Percentiles rank a stretch among this genome's conserved stretches.
Conservation (phyloP, 1,140 invertebrate species). For the Aricia agestis region DNA sequence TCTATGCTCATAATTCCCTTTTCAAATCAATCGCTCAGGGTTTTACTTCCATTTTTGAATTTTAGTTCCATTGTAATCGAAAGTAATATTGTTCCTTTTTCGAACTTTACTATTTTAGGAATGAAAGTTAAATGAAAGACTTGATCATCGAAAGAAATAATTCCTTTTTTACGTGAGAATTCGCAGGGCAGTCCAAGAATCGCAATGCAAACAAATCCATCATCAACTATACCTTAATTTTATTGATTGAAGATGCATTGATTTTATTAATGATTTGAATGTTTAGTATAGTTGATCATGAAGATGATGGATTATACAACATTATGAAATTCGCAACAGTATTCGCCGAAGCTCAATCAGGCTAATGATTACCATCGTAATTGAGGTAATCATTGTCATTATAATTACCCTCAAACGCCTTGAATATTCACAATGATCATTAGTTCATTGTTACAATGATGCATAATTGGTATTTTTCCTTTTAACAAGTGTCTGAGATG, state of each 20-base stretch:
- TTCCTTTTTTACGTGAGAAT: not conserved
- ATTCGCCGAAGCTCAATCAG: slow-evolving; percentile 46
- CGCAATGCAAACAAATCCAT: not conserved
- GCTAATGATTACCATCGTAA: slow-evolving; percentile 12
- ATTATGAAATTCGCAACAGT: slow-evolving; percentile 40
- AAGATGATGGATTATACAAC: slow-evolving; percentile 1
- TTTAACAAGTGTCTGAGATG: slow-evolving; percentile 18
- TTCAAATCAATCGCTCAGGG: too few relatives aligned
- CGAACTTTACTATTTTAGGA: too few relatives aligned
- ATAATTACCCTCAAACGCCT: slow-evolving; percentile 27
- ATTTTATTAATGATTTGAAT: not conserved
- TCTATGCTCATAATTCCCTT: not conserved
- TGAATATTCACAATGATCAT: slow-evolving; percentile 66
- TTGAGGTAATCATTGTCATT: slow-evolving; percentile 42
- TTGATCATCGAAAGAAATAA: too few relatives aligned
- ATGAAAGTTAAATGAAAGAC: too few relatives aligned
- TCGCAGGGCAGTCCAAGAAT: not conserved
- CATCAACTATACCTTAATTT: not conserved
- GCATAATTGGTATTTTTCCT: slow-evolving; percentile 45
- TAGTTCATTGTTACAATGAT: slow-evolving; percentile 49
- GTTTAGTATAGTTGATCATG: not conserved
- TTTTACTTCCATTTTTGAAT: not conserved
- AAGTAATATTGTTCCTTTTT: too few relatives aligned
- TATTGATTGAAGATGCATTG: not conserved
- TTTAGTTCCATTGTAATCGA: too few relatives aligned